Conservation (phyloP, 2,888 invertebrate genomes). For the Lumbricus terrestris region DNA sequence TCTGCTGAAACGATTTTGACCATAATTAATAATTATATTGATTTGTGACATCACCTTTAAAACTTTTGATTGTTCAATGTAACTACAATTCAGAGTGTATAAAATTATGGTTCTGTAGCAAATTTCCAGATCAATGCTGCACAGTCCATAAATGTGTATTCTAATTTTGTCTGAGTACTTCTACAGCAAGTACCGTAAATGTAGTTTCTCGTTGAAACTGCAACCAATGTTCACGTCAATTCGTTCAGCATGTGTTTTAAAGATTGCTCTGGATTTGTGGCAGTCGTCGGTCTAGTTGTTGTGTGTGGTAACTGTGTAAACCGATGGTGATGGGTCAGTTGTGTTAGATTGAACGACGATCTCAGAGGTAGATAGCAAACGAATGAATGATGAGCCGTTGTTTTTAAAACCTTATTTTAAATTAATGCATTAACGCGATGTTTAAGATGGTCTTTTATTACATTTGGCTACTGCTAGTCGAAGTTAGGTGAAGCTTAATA, state of each 20-base stretch:
- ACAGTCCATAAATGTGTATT: background rate
- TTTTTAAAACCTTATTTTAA: background rate
- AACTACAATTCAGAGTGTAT: background rate
- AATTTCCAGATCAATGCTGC: too few species aligned
- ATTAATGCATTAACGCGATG: background rate
- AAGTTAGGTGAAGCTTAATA: background rate
- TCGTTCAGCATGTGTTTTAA: background rate
- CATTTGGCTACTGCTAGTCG: background rate
- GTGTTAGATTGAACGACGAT: background rate
- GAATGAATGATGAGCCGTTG: background rate
- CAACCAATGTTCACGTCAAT: background rate
- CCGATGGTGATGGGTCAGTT: background rate
- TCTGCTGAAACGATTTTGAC: background rate
- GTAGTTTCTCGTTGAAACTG: background rate
- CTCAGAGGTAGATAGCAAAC: background rate
- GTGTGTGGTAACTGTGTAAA: background rate
- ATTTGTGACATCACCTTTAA: background rate
- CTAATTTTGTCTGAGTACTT: background rate
- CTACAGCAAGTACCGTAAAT: background rate
- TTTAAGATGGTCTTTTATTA: background rate
- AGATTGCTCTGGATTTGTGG: background rate
- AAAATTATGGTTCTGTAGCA: background rate
- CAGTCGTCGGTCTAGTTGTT: background rate
- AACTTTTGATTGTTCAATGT: background rate
- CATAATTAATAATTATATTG: too few species aligned